phyloP scores from a whole-genome alignment of 2,797 vertebrate genomes.

The Clarias fuscus region DNA sequence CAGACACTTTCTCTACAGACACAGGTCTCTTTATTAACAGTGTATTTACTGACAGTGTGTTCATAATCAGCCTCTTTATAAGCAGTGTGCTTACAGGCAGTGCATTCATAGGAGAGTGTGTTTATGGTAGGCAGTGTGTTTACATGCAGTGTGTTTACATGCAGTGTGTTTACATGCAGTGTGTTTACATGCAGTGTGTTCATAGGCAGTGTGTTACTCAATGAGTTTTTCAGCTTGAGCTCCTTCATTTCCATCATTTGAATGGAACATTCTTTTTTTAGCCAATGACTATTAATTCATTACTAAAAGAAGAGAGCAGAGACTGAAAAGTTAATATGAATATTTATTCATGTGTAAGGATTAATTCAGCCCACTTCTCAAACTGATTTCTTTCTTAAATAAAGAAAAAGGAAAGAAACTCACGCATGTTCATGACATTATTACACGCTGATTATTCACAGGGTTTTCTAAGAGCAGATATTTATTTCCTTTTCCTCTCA shows the following conservation, averaged over 20 bases:
- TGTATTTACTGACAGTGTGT: no score
- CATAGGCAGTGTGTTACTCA: background rate
- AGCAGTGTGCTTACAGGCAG: no score
- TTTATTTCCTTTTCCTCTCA: constrained; percentile 47
- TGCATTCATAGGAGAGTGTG: background rate
- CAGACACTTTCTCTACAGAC: no score
- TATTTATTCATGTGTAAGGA: constrained; percentile 32
- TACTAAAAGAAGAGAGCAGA: background rate
- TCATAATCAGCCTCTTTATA: no score
- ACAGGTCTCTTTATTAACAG: no score
- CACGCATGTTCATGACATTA: constrained; percentile 39
- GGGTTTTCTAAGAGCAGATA: constrained; percentile 60
- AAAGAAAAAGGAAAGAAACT: constrained; percentile 23
- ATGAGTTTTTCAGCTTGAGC: background rate
- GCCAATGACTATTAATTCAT: constrained; percentile 9
- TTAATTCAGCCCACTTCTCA: constrained; percentile 56
- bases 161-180: no score
- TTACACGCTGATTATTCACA: constrained; percentile 59
- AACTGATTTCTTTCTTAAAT: constrained; percentile 62
- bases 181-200: background rate
- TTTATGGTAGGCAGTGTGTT: no score
- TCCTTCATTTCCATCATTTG: background rate
- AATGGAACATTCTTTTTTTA: background rate
- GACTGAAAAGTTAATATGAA: background rate
- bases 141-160: no score